Evolutionary conservation across 1,140 invertebrate genomes (phyloP), one percentile per base, ranked within the genome.

Genomic region (Lepidurus arcticus): DNA sequence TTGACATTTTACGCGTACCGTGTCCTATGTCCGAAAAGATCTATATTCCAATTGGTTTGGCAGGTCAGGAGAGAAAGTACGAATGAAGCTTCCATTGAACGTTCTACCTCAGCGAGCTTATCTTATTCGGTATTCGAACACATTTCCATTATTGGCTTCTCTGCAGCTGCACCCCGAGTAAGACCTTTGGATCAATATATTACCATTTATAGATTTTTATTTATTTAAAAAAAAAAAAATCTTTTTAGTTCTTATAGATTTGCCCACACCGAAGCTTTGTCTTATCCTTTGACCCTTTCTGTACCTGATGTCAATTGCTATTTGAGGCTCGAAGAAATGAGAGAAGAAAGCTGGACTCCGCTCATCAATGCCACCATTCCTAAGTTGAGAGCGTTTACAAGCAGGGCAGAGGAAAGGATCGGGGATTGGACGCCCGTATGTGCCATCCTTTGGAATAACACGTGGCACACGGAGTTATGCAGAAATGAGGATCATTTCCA

Each of bases 71-170:
- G 53, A 16, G 53, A 13, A 65, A 65, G 53, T 65, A 65, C 53
- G 21, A 65, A 13, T 65, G 13, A 13, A 65, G 53, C 5, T 16
- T 16, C 53, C 53, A 65, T 13, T 16, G 21, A 9, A 10, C 21
- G 21, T 7, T 65, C 53, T 1, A 16, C n/a, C 53, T 65, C 53
- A 65, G 21, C 53, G 21, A 65, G 53, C 53, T 65, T 65, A 65
- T 65, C 53, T 65, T 65, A 65, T 65, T 65, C 53, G 53, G 6
- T 65, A 65, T 21, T 65, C 53, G 53, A 65, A 21, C 13, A 65
- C 53, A 65, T 65, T 65, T 65, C 53, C 53, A 65, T 65, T 65
- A 65, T 65, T 65, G 21, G 53, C 53, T 65, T 65, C 53, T 13
- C 53, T 65, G 53, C 53, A 65, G 53, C 53, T 65, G 53, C 53